Percentiles rank a stretch among this genome's conserved stretches.
phyloP scores from a whole-genome alignment of 2,888 invertebrate species.

The Nymphalis c-album region DNA sequence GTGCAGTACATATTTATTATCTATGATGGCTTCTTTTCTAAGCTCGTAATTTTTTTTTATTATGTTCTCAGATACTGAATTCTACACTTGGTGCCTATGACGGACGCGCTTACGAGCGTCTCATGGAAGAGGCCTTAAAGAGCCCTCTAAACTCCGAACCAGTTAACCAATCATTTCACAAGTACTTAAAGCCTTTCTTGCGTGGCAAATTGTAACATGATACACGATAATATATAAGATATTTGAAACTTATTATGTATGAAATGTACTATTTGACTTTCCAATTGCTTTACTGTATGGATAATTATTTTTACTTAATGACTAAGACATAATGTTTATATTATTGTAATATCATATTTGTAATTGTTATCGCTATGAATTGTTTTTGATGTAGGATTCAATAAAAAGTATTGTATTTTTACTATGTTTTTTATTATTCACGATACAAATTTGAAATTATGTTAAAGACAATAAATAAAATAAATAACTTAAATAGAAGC shows the following conservation, averaged over 20 bases:
- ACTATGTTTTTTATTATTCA: conserved; percentile 27
- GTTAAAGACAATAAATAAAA: conserved; percentile 28
- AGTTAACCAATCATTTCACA: conserved; percentile 87
- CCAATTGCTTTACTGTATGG: neutral
- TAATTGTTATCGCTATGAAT: neutral
- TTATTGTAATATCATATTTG: neutral
- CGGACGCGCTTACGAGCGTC: conserved; percentile 90
- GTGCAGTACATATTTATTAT: too few relatives aligned
- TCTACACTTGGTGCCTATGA: conserved; percentile 91
- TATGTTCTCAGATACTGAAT: conserved; percentile 70
- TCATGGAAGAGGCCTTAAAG: conserved; percentile 89
- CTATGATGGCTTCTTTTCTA: too few relatives aligned
- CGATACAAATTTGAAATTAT: conserved; percentile 19
- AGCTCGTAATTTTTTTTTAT: neutral
- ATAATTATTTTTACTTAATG: too few relatives aligned
- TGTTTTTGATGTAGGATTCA: neutral
- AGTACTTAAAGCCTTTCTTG: conserved; percentile 89
- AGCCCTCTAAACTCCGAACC: conserved; percentile 90
- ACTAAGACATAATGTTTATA: neutral
- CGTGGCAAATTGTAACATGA: conserved; percentile 84
- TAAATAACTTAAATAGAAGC: conserved; percentile 52
- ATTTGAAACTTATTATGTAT: neutral
- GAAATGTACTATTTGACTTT: neutral
- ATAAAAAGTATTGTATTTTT: conserved; percentile 10
- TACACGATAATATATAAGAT: conserved; percentile 3